Evolutionary conservation across 2,113 vertebrate genomes (phyloP).

Genomic region (Pan paniscus): DNA sequence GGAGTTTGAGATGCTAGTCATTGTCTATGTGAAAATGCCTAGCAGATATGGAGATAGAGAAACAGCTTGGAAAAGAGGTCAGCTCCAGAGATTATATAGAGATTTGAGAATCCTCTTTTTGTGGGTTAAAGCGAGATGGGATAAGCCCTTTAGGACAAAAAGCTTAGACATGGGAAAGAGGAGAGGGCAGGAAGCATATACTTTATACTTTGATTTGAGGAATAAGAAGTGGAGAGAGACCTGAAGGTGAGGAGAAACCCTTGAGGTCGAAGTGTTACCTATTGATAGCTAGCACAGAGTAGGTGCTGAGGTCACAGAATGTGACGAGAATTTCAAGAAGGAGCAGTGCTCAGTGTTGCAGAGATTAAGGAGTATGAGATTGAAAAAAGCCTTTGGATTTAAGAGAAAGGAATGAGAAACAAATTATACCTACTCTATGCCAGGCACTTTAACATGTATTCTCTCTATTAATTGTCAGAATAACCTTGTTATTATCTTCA

Average conservation of each 20-base stretch:
- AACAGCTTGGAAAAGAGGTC: not conserved
- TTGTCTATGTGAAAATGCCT: not conserved
- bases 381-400: slow-evolving; percentile 7
- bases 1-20: not conserved
- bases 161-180: not conserved
- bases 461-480: not conserved
- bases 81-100: not conserved
- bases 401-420: not conserved
- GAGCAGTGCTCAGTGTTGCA: not conserved
- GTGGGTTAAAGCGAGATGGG: not conserved
- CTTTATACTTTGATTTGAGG: slow-evolving; percentile 6
- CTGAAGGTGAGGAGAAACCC: not conserved
- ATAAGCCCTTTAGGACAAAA: not conserved
- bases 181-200: not conserved
- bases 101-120: not conserved
- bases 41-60: not conserved
- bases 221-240: not conserved
- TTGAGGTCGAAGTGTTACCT: not conserved
- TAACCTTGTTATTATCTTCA: not conserved
- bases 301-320: not conserved
- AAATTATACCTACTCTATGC: not conserved
- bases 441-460: not conserved
- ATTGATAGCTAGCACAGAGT: not conserved
- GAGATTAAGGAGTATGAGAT: not conserved
- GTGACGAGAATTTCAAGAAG: not conserved